Evolutionary conservation across 2,797 vertebrate species (phyloP).

Genomic region (Scolopax rusticola): DNA sequence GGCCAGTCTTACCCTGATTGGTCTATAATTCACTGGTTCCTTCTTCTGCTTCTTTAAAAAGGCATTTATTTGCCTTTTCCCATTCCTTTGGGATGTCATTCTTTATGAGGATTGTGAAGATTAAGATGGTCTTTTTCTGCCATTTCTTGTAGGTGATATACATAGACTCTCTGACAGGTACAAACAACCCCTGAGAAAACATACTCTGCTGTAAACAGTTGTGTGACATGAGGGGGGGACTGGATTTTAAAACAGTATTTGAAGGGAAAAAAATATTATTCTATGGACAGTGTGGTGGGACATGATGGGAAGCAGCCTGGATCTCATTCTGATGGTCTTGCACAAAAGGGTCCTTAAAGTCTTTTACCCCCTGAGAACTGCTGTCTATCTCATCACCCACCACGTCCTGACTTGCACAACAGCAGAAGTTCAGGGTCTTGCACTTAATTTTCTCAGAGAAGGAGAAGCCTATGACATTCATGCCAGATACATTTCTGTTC

Average conservation of each 20-base stretch:
- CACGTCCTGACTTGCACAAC: neutral
- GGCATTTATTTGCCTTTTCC: neutral
- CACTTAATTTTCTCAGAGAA: neutral
- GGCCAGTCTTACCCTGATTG: neutral
- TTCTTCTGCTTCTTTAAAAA: neutral
- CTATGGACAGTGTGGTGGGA: neutral
- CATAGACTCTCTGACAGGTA: neutral
- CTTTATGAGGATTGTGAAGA: neutral
- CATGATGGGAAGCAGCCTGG: neutral
- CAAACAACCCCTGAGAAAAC: neutral
- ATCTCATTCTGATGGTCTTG: neutral
- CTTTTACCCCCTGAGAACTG: neutral
- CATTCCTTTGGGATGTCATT: neutral
- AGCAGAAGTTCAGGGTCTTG: neutral
- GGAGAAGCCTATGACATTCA: accelerated
- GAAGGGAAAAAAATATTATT: neutral
- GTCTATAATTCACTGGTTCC: neutral
- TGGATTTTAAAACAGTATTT: neutral
- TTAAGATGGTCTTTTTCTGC: neutral
- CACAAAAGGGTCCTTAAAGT: neutral
- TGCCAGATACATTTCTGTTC: neutral
- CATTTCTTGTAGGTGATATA: neutral
- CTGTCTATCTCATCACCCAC: neutral
- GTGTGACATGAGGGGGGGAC: too few species aligned
- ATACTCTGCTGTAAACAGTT: neutral